Base-by-base conservation (phyloP, 2,797 vertebrate species). In the Zalophus californianus region DNA sequence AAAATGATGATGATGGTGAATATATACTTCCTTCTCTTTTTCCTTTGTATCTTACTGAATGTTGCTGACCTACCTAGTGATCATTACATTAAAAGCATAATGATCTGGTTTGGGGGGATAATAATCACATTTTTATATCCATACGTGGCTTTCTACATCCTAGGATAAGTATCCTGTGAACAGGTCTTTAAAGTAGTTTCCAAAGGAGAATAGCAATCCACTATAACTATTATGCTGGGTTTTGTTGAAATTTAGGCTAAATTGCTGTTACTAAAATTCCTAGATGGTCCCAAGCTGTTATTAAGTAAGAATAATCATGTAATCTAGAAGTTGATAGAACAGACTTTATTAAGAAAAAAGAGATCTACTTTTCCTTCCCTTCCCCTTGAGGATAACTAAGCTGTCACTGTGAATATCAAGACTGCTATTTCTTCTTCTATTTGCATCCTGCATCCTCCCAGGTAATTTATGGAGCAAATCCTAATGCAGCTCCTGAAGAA, bases 121-220 rank as follows among this genome's bases (percentile, higher is more conserved):
- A 68, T 32, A 50, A 94, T 66, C 50, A 35, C 68, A 54, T 52
- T 94, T 89, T 84, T 85, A 50, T 96, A 48, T 83, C 41, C 7
- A 10, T 60, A 27, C 11, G 9, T 64, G 70, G 16, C 25, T 92
- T 97, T 75, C 44, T 72, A 50, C 35, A 93, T 48, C n/a, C 35
- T 52, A 70, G 25, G 66, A 93, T 62, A 78, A 68, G 23, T 83
- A 89, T 79, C 72, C 48, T 79, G 3, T 93, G 89, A 70, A 80
- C 27, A 84, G 70, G 38, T 64, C 86, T 96, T 97, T 80, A 90
- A 91, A 82, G 32, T 70, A 73, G 50, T 95, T 95, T 97, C 83
- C 93, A 86, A 84, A 95, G 73, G 27, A 97, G 29, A 80, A 58
- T 11, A 96, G 23, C 60, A 86, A 86, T 83, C 41, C 54, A 44